Evolutionary conservation across 2,888 invertebrate species (phyloP).

Genomic region (Pteria penguin): DNA sequence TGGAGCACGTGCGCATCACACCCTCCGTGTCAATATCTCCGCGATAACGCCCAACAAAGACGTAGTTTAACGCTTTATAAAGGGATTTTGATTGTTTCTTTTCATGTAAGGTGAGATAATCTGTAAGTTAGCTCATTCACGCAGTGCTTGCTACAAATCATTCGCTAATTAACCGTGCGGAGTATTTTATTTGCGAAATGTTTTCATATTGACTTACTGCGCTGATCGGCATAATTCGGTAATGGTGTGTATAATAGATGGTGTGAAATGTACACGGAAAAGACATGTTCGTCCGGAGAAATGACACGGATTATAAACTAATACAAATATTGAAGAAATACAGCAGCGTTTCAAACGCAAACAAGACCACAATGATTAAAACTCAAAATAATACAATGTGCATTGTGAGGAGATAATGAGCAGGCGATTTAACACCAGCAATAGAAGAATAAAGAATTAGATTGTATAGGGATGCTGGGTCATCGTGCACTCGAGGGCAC

Average conservation of each 20-base stretch:
- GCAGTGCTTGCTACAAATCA: not conserved
- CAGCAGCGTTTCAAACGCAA: not conserved
- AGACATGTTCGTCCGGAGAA: not conserved
- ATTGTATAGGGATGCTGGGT: too few relatives aligned
- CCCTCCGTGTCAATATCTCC: not conserved
- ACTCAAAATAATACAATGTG: not conserved
- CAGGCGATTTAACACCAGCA: too few relatives aligned
- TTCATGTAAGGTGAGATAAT: not conserved
- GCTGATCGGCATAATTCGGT: not conserved
- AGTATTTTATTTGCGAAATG: not conserved
- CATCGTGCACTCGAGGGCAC: too few relatives aligned
- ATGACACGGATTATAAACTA: not conserved
- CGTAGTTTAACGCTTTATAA: not conserved
- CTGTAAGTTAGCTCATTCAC: not conserved
- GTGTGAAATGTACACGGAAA: conserved; percentile 11
- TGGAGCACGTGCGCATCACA: conserved; percentile 1
- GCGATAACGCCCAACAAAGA: not conserved
- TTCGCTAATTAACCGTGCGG: conserved; percentile 5
- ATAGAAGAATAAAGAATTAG: too few relatives aligned
- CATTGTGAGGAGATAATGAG: too few relatives aligned
- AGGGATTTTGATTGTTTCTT: not conserved
- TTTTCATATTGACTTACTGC: not conserved
- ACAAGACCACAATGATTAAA: not conserved
- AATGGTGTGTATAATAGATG: conserved; percentile 3
- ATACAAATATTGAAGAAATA: conserved; percentile 6